Percentiles rank a stretch among this genome's conserved stretches.
Evolutionary conservation across 35 echinoderm and acorn worm genomes (phyloP).

Genomic region (Amphiura filiformis): DNA sequence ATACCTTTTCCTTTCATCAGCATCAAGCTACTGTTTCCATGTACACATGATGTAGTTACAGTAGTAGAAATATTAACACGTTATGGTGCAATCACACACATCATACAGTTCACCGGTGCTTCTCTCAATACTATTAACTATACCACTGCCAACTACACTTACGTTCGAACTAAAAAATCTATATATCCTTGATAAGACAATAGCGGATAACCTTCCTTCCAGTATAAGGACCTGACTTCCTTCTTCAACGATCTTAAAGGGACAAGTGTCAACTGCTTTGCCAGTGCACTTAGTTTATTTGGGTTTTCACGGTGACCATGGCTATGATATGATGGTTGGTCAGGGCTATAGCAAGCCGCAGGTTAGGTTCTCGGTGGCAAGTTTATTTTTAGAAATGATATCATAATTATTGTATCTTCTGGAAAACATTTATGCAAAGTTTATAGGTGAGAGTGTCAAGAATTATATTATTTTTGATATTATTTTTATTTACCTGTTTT

Average conservation of each 20-base stretch:
- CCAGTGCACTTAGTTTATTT: no score
- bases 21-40: neutral
- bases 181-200: slow-evolving; percentile 11
- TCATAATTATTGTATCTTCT: neutral
- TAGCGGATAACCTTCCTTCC: neutral
- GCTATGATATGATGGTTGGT: neutral
- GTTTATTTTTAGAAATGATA: neutral
- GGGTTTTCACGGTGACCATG: no score
- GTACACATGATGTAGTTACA: neutral
- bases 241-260: neutral
- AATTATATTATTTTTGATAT: no score
- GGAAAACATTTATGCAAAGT: no score
- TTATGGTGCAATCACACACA: neutral
- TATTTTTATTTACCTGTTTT: no score
- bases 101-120: no score
- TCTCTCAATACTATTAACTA: neutral
- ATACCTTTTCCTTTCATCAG: slow-evolving; percentile 3
- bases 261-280: no score
- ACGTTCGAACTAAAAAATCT: neutral
- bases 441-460: no score
- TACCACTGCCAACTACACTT: neutral
- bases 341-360: neutral
- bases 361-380: neutral
- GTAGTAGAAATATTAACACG: neutral
- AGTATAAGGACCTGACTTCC: neutral